A percentile compares a stretch with the other conserved stretches of the same genome.
Evolutionary conservation across 2,888 invertebrate species (phyloP).

Genomic region (Spodoptera littoralis): DNA sequence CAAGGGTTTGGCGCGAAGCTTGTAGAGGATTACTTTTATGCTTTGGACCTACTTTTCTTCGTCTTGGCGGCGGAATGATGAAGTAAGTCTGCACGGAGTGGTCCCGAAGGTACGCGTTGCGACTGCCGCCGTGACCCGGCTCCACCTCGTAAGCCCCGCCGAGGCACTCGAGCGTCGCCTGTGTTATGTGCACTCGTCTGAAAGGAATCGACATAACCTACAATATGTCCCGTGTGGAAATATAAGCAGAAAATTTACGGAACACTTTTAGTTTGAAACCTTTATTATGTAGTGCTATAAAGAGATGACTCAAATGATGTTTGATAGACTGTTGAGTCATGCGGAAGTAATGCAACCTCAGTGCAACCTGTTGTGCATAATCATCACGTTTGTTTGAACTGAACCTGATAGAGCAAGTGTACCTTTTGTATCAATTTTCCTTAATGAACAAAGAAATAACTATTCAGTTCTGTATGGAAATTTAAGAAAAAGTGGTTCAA

Average conservation of each 20-base stretch:
- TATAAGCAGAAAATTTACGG: not conserved
- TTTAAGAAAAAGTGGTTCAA: too few relatives aligned
- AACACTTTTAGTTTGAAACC: not conserved
- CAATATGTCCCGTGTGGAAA: not conserved
- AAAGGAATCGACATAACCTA: constrained; percentile 51
- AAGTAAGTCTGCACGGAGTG: constrained; percentile 96
- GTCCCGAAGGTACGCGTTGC: constrained; percentile 95
- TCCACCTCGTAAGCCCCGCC: constrained; percentile 97
- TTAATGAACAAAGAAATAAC: too few relatives aligned
- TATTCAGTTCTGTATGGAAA: too few relatives aligned
- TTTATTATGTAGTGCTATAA: not conserved
- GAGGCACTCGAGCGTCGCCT: constrained; percentile 94
- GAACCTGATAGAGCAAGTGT: not conserved
- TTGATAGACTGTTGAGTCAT: constrained; percentile 12
- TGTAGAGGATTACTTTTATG: constrained; percentile 33
- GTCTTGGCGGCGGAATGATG: constrained; percentile 95
- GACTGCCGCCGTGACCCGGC: constrained; percentile 94
- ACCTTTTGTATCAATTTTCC: not conserved
- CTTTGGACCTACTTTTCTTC: constrained; percentile 91
- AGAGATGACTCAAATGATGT: constrained; percentile 14
- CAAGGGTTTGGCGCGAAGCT: constrained; percentile 16
- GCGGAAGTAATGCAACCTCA: constrained; percentile 3
- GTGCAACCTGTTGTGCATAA: constrained; percentile 2
- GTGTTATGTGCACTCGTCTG: constrained; percentile 95
- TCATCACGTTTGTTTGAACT: not conserved